These are phyloP conservation scores for Acanthurus tractus DNA, from an alignment of 2,797 vertebrate genomes.

Conservation along the genomic window DNA sequence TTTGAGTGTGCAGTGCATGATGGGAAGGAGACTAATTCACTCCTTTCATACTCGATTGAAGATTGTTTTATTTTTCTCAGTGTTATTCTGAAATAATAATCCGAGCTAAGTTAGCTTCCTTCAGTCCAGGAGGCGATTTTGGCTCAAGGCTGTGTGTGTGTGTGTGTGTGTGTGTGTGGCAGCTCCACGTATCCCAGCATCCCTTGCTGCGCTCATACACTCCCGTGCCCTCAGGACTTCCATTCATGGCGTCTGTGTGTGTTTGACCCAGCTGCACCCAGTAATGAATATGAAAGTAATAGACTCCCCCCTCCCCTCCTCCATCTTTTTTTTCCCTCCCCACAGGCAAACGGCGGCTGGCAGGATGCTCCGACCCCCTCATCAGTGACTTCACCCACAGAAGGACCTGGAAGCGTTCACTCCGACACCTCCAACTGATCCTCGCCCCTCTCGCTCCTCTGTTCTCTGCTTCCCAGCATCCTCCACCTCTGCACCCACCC, in stretches of 20 bases:
- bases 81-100: slow-evolving; percentile 48
- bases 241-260: slow-evolving; percentile 26
- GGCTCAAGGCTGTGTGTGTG: slow-evolving; percentile 43
- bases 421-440: slow-evolving; percentile 99
- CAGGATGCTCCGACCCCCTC: slow-evolving; percentile 98
- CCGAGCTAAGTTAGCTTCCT: neutral
- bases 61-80: slow-evolving; percentile 12
- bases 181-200: slow-evolving; percentile 27
- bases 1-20: slow-evolving; percentile 37
- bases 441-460: slow-evolving; percentile 42
- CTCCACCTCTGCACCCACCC: neutral
- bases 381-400: slow-evolving; percentile 99
- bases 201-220: slow-evolving; percentile 8
- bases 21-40: slow-evolving; percentile 34
- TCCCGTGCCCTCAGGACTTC: slow-evolving; percentile 52
- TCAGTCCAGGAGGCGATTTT: slow-evolving; percentile 27
- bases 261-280: slow-evolving; percentile 29
- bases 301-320: slow-evolving; percentile 5
- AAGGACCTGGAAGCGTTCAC: slow-evolving; percentile 99
- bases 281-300: slow-evolving; percentile 45
- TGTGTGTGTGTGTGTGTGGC: neutral
- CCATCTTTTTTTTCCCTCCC: too few relatives aligned
- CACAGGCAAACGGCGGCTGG: slow-evolving; percentile 96
- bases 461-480: slow-evolving; percentile 17
- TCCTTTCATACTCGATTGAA: slow-evolving; percentile 49